A percentile compares a stretch with the other conserved stretches of the same genome.
These are phyloP conservation scores for Cydia fagiglandana DNA, from an alignment of 1,140 invertebrate species.

Conservation along the genomic window DNA sequence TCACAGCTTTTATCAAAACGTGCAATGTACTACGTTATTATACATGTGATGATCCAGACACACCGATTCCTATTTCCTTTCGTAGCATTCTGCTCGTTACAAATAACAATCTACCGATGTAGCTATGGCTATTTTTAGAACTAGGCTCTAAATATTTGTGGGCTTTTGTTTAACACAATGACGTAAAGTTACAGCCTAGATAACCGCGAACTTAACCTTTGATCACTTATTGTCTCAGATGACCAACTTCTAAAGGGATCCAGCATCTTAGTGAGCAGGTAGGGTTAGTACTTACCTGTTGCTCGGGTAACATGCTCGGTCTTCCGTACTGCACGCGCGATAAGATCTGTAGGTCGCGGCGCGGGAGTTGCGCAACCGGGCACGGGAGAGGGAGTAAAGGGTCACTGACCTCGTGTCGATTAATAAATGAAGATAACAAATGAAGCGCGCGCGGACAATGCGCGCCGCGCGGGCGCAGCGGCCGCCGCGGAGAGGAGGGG, in stretches of 20 bases:
- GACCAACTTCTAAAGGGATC: not conserved
- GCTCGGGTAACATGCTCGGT: not conserved
- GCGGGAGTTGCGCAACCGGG: constrained; percentile 27
- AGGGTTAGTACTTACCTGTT: not conserved
- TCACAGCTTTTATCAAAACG: too few species aligned
- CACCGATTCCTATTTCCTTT: too few species aligned
- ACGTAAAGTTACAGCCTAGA: not conserved
- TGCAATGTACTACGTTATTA: too few species aligned
- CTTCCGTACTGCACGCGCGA: constrained; percentile 17
- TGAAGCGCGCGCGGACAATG: constrained; percentile 48
- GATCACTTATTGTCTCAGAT: not conserved
- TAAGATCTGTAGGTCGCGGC: constrained; percentile 24
- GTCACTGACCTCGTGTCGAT: constrained; percentile 46
- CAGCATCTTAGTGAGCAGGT: not conserved
- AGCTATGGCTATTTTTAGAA: not conserved
- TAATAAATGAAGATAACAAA: constrained; percentile 62
- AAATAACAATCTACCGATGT: too few species aligned
- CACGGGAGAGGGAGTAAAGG: constrained; percentile 19
- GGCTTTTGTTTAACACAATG: too few species aligned
- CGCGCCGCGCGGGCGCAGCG: constrained; percentile 29
- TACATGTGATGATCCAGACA: too few species aligned
- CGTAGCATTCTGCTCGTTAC: too few species aligned
- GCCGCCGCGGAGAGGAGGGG: constrained; percentile 25
- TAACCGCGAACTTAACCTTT: not conserved
- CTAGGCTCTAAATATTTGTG: not conserved